phyloP scores from a whole-genome alignment of 1,140 invertebrate species.

The Eumaeus atala region DNA sequence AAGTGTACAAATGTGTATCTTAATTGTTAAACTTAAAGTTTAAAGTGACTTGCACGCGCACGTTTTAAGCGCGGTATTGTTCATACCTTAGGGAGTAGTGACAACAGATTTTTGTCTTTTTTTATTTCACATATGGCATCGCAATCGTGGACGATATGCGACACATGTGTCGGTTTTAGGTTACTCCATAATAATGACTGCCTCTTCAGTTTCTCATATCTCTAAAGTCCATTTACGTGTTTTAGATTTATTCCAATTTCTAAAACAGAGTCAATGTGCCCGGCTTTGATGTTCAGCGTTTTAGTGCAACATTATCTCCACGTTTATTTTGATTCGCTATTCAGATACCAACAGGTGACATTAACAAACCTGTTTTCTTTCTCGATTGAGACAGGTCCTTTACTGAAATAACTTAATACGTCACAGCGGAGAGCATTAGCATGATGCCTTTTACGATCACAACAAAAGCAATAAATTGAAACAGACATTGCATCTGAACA shows the following conservation, averaged over 20 bases:
- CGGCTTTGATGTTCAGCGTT: constrained; percentile 56
- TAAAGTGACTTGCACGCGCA: constrained; percentile 28
- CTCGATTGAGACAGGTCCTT: constrained; percentile 31
- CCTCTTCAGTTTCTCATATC: constrained; percentile 62
- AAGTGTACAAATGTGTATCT: constrained; percentile 26
- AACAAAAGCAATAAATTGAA: constrained; percentile 48
- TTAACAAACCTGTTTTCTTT: constrained; percentile 34
- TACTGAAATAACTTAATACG: constrained; percentile 25
- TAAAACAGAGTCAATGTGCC: constrained; percentile 47
- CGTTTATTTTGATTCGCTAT: constrained; percentile 25
- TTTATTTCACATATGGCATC: constrained; percentile 70
- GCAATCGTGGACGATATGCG: constrained; percentile 70
- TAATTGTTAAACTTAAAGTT: constrained; percentile 30
- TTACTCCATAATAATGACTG: constrained; percentile 67
- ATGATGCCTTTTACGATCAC: constrained; percentile 38
- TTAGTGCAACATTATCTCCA: constrained; percentile 39
- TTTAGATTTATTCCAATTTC: constrained; percentile 39
- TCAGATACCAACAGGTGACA: constrained; percentile 45
- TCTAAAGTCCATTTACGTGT: constrained; percentile 40
- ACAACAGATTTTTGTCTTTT: constrained; percentile 71
- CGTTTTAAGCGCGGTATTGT: constrained; percentile 52
- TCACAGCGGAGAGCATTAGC: constrained; percentile 31
- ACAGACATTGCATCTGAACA: constrained; percentile 33
- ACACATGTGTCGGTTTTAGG: constrained; percentile 70
- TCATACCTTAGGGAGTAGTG: constrained; percentile 65